phyloP scores from a whole-genome alignment of 2,888 invertebrate species.

The Brachyptera putata region DNA sequence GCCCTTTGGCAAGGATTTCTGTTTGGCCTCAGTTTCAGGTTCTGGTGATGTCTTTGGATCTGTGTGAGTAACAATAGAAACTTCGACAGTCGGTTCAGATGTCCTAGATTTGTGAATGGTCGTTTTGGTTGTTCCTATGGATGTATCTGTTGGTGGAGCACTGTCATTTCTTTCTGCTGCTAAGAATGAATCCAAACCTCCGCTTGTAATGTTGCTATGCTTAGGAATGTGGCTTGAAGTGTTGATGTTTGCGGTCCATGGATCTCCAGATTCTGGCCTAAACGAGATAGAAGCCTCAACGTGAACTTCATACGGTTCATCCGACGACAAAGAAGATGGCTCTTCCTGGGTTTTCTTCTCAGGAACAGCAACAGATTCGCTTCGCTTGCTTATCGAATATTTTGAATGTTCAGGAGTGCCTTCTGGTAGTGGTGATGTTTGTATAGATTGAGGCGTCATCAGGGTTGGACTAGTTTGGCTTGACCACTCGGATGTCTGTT shows the following conservation, averaged over 20 bases:
- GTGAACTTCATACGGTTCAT: slow-evolving; percentile 58
- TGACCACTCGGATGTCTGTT: no score
- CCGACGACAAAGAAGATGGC: slow-evolving; percentile 35
- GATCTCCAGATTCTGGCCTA: slow-evolving; percentile 38
- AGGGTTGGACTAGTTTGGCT: no score
- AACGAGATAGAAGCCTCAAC: slow-evolving; percentile 56
- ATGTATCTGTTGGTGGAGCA: no score
- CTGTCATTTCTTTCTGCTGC: slow-evolving; percentile 33
- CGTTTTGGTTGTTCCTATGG: no score
- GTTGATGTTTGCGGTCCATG: no score
- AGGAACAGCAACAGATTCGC: neutral
- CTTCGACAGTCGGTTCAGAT: no score
- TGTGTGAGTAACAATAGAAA: no score
- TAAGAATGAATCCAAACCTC: slow-evolving; percentile 18
- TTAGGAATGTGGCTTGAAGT: neutral
- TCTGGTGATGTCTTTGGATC: no score
- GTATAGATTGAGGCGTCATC: no score
- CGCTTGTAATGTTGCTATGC: no score
- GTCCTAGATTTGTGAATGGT: no score
- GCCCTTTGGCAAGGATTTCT: slow-evolving; percentile 35
- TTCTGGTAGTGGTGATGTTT: neutral
- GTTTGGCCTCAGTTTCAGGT: slow-evolving; percentile 35
- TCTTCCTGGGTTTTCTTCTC: neutral
- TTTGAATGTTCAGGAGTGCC: neutral
- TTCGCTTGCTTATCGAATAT: no score